Evolutionary conservation across 2,113 vertebrate genomes (phyloP).

Genomic region (Lota lota): DNA sequence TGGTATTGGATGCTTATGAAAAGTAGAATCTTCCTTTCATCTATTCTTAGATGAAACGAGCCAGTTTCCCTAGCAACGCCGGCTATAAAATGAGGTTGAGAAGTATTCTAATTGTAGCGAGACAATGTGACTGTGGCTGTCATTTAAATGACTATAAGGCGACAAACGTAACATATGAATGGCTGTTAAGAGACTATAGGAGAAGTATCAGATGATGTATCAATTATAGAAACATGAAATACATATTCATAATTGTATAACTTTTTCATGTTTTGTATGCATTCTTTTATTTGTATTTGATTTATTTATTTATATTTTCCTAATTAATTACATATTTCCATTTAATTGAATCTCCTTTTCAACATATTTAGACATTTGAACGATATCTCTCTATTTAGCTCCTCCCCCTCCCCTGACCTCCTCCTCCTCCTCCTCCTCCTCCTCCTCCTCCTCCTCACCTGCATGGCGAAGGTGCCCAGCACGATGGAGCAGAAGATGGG

Average conservation of each 20-base stretch:
- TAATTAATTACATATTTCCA: too few relatives aligned
- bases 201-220: background rate
- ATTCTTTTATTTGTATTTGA: too few relatives aligned
- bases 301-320: too few relatives aligned
- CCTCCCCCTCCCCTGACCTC: too few relatives aligned
- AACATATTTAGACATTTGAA: too few relatives aligned
- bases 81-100: background rate
- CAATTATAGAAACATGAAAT: background rate
- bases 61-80: background rate
- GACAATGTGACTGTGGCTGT: background rate
- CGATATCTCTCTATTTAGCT: too few relatives aligned
- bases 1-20: background rate
- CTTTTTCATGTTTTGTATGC: too few relatives aligned
- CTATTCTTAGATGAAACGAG: background rate
- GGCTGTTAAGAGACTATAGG: background rate
- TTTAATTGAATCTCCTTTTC: too few relatives aligned
- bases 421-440: background rate
- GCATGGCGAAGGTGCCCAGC: slow-evolving; percentile 74
- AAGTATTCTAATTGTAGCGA: background rate
- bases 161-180: too few relatives aligned
- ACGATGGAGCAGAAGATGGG: slow-evolving; percentile 86
- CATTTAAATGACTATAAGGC: too few relatives aligned
- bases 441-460: slow-evolving; percentile 57
- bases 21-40: background rate
- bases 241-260: background rate